These are phyloP conservation scores for Rhinichthys osculus DNA, from an alignment of 2,797 vertebrate genomes.

Conservation along the genomic window DNA sequence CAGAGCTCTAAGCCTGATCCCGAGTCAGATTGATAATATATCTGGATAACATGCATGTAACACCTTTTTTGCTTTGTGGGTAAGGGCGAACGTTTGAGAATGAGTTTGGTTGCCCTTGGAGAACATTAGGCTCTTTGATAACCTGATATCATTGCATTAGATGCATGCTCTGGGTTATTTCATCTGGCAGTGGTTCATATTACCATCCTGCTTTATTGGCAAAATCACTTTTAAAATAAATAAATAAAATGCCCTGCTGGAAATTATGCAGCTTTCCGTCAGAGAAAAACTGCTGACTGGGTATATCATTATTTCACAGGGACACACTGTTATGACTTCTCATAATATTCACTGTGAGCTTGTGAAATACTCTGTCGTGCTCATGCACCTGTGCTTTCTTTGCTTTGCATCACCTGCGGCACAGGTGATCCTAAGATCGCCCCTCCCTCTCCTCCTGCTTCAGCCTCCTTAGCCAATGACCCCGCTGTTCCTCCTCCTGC, in stretches of 20 bases:
- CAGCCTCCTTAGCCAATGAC: slow-evolving; percentile 86
- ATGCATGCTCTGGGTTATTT: slow-evolving; percentile 55
- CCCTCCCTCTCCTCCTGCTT: slow-evolving; percentile 86
- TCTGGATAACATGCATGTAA: not conserved
- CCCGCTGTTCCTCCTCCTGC: slow-evolving; percentile 73
- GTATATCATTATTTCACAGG: slow-evolving; percentile 45
- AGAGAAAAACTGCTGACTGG: slow-evolving; percentile 30
- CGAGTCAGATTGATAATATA: slow-evolving; percentile 46
- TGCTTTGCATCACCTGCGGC: slow-evolving; percentile 89
- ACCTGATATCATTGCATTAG: slow-evolving; percentile 52
- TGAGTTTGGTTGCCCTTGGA: slow-evolving; percentile 29
- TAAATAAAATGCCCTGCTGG: not conserved
- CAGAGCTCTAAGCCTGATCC: slow-evolving; percentile 48
- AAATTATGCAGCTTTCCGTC: slow-evolving; percentile 9
- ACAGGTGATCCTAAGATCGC: slow-evolving; percentile 93
- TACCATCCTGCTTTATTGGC: slow-evolving; percentile 51
- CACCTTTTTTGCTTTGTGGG: not conserved
- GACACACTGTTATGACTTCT: slow-evolving; percentile 13
- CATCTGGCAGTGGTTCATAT: slow-evolving; percentile 50
- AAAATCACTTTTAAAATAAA: not conserved
- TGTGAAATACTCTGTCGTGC: slow-evolving; percentile 24
- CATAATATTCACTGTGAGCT: slow-evolving; percentile 27
- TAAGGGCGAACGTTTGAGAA: slow-evolving; percentile 11
- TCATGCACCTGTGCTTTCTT: slow-evolving; percentile 81
- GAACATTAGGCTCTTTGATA: slow-evolving; percentile 25